Evolutionary conservation across 2,113 vertebrate species (phyloP).

Genomic region (Colistium nudipinnis): DNA sequence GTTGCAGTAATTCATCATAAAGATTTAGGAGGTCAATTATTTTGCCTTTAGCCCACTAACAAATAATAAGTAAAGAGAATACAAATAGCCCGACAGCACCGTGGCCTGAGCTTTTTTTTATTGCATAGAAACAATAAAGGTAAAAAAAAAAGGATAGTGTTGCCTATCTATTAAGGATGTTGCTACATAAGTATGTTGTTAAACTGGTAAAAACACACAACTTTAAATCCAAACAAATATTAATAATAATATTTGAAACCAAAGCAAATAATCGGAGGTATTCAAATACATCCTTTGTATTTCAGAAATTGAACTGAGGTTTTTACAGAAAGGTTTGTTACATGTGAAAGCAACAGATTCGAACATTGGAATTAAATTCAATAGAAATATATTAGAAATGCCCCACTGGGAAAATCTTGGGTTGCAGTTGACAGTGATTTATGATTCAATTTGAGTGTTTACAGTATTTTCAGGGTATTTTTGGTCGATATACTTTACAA

Average conservation of each 20-base stretch:
- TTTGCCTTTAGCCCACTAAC: neutral
- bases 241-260: too few relatives aligned
- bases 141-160: neutral
- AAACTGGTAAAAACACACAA: too few relatives aligned
- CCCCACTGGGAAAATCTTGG: slow-evolving; percentile 8
- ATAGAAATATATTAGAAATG: too few relatives aligned
- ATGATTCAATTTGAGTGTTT: neutral
- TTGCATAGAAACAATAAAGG: neutral
- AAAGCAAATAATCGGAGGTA: too few relatives aligned
- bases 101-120: neutral
- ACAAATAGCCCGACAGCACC: neutral
- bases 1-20: neutral
- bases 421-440: neutral
- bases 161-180: neutral
- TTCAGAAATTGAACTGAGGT: too few relatives aligned
- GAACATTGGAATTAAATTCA: too few relatives aligned
- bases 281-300: too few relatives aligned
- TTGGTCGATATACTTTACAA: neutral
- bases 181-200: too few relatives aligned
- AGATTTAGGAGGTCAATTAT: neutral
- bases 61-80: neutral
- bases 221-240: too few relatives aligned
- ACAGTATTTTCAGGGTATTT: slow-evolving; percentile 4
- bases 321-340: too few relatives aligned
- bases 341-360: too few relatives aligned